phyloP scores from a whole-genome alignment of 2,113 vertebrate species.

The Hyla sarda region DNA sequence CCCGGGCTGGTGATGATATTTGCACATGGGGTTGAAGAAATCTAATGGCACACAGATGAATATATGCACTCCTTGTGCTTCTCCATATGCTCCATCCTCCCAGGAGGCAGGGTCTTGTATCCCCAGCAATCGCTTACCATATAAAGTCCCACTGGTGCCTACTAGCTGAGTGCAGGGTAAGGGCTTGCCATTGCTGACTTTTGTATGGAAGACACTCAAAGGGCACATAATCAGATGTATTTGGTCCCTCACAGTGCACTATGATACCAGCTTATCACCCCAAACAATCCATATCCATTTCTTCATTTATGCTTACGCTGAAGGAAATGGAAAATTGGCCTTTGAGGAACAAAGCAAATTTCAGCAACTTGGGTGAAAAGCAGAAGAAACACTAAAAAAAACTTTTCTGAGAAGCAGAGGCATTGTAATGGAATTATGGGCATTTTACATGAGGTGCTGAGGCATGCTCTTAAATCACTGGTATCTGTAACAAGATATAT shows the following conservation, averaged over 20 bases:
- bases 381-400: background rate
- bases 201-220: background rate
- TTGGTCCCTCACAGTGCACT: background rate
- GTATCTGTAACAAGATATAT: constrained; percentile 38
- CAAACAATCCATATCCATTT: constrained; percentile 12
- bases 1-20: constrained; percentile 98
- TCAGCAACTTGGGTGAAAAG: background rate
- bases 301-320: background rate
- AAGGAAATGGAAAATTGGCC: constrained; percentile 1
- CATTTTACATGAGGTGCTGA: constrained; percentile 42
- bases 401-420: constrained; percentile 19
- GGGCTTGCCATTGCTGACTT: constrained; percentile 42
- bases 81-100: constrained; percentile 6
- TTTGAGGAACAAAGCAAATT: background rate
- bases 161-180: constrained; percentile 12
- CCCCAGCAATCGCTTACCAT: background rate
- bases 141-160: constrained; percentile 21
- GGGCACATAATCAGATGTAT: background rate
- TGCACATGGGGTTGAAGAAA: constrained; percentile 94
- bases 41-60: constrained; percentile 64
- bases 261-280: background rate
- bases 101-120: constrained; percentile 13
- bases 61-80: constrained; percentile 36
- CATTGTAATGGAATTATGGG: constrained; percentile 26
- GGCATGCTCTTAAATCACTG: constrained; percentile 47